Evolutionary conservation across 2,797 vertebrate species (phyloP).

Genomic region (Ispidina lecontei): DNA sequence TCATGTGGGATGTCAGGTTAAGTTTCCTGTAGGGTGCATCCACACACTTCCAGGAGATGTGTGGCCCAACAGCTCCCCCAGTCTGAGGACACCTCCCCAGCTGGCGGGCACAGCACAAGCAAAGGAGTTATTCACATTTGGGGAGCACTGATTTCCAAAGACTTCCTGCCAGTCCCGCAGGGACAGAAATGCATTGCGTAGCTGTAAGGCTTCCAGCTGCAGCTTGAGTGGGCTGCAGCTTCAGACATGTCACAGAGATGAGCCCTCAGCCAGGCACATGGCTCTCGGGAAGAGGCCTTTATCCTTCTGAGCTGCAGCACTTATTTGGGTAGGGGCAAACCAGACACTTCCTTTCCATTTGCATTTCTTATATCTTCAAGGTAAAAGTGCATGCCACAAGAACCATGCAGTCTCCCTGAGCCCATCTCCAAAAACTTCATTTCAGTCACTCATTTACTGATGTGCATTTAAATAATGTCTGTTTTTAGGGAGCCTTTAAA

Average conservation of each 20-base stretch:
- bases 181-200: not conserved
- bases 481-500: not conserved
- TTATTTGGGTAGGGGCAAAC: not conserved
- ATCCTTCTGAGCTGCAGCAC: not conserved
- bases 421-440: not conserved
- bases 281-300: not conserved
- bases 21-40: constrained; percentile 17
- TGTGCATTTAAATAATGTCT: not conserved
- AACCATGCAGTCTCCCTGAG: not conserved
- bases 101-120: not conserved
- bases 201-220: not conserved
- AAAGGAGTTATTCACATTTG: not conserved
- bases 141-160: not conserved
- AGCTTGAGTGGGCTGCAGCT: not conserved
- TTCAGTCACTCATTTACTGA: not conserved
- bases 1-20: constrained; percentile 19
- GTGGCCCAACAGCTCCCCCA: not conserved
- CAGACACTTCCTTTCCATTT: not conserved
- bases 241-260: not conserved
- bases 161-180: not conserved
- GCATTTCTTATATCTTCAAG: not conserved
- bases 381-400: fast-evolving
- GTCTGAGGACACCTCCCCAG: not conserved
- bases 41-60: not conserved
- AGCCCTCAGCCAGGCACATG: not conserved